Evolutionary conservation across 2,888 invertebrate genomes (phyloP), one percentile per base, ranked within the genome.

Genomic region (Caenorhabditis japonica): DNA sequence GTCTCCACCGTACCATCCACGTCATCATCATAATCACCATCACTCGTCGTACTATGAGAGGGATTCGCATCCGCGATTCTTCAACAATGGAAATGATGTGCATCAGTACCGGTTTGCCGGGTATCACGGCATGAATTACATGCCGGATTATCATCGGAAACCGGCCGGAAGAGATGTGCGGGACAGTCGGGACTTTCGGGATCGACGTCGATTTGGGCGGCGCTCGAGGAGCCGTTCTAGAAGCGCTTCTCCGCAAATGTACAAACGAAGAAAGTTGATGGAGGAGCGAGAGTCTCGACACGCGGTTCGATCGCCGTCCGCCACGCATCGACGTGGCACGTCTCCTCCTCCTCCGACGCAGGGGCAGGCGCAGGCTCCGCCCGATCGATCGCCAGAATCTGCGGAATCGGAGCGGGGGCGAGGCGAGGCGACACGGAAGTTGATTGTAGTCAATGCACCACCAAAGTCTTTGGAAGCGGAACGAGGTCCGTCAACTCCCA

Each of bases 41-140:
- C 33, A 27, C 12, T 47, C 55, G 19, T 64, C 55, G 10, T 64
- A 64, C 19, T 27, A 51, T n/a, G 58, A 52, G 19, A 47, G 53
- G 1, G 52, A 71, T 10, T 44, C 61, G 12, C 70, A 62, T 38
- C 58, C 59, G 7, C 51, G 62, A 0, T 71, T 71, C 41, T 71
- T 71, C 56, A 62, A 71, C 21, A 62, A 55, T 17, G 55, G 71
- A 19, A 58, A 60, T 12, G 71, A 71, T 21, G 58, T 68, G 12
- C 66, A 68, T 44, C 66, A 68, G 13, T 68, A 68, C 34, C 51
- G 66, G 1, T 68, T 68, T 19, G 38, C 34, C 7, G 66, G 66
- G 0, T 68, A 68, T 38, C 66, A 68, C 36, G 66, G 66, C 12
- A 68, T 58, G 23, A 68, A 68, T 19, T 68, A 68, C 30, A 49